Conservation (phyloP, 2,888 invertebrate genomes). For the Lumbricus terrestris region DNA sequence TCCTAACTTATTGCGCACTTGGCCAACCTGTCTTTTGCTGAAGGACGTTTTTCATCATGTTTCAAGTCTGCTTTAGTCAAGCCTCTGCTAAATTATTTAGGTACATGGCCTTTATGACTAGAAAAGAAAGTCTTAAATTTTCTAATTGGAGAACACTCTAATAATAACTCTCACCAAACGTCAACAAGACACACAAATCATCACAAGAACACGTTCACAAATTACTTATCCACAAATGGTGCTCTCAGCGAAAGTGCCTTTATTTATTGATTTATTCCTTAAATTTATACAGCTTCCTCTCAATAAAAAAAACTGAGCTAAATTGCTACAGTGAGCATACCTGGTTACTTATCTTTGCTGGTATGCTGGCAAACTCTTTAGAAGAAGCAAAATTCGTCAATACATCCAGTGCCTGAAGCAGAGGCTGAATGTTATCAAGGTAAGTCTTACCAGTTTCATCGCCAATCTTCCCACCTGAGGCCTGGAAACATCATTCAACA, state of each 20-base stretch:
- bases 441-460: conserved; percentile 63
- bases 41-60: no score
- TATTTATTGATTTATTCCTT: no score
- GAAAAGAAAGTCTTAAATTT: neutral
- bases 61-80: neutral
- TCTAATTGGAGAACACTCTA: neutral
- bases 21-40: no score
- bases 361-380: conserved; percentile 87
- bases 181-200: neutral
- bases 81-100: neutral
- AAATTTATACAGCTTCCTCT: no score
- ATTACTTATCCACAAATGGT: neutral
- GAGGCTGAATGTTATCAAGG: conserved; percentile 74
- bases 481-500: neutral
- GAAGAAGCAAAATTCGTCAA: conserved; percentile 89
- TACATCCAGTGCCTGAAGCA: conserved; percentile 85
- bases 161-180: neutral
- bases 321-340: conserved; percentile 42
- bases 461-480: neutral
- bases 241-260: neutral
- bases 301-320: neutral
- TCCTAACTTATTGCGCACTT: no score
- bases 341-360: conserved; percentile 83
- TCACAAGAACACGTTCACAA: neutral
- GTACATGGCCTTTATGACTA: neutral